Evolutionary conservation across 1,140 invertebrate species (phyloP).

Genomic region (Drosophila seguyi): DNA sequence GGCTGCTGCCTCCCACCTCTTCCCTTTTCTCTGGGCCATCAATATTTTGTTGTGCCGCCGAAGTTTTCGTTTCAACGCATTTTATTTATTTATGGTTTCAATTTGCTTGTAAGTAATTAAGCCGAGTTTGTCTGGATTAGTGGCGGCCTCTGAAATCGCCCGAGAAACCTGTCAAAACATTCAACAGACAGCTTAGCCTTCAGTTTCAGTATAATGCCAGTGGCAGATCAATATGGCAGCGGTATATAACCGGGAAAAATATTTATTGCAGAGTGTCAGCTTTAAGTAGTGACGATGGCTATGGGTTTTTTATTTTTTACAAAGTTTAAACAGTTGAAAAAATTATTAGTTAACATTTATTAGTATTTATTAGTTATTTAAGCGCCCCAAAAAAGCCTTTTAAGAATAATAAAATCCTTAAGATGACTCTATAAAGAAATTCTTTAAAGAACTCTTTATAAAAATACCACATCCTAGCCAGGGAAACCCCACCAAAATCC

Average conservation of each 20-base stretch:
- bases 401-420: not conserved
- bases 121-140: constrained; percentile 79
- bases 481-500: constrained; percentile 7
- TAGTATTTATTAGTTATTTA: not conserved
- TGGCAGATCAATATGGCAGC: constrained; percentile 14
- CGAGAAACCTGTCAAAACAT: constrained; percentile 57
- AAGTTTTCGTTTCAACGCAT: constrained; percentile 70
- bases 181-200: constrained; percentile 38
- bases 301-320: not conserved
- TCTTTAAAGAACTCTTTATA: not conserved
- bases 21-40: not conserved
- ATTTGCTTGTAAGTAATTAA: constrained; percentile 83
- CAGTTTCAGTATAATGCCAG: constrained; percentile 17
- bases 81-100: constrained; percentile 81
- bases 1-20: constrained; percentile 5
- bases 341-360: no score
- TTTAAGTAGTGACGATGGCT: not conserved
- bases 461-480: not conserved
- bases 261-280: not conserved
- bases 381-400: not conserved
- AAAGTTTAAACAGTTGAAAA: not conserved
- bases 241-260: not conserved
- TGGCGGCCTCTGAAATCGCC: constrained; percentile 55
- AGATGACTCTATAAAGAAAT: not conserved
- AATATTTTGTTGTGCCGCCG: constrained; percentile 49